Evolutionary conservation across 2,888 invertebrate genomes (phyloP).

Genomic region (Tillus elongatus): DNA sequence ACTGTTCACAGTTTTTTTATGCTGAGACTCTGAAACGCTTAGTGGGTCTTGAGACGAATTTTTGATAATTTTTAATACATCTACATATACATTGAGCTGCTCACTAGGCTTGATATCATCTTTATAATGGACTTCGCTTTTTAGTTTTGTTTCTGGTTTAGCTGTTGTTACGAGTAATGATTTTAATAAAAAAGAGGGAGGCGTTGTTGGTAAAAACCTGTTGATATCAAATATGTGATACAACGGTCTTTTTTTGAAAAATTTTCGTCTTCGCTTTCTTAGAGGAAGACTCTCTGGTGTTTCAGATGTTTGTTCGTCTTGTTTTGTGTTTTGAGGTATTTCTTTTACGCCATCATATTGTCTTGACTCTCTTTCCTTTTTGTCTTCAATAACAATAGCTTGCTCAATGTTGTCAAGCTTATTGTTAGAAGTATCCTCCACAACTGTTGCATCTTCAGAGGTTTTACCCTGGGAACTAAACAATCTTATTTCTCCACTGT

Average conservation of each 20-base stretch:
- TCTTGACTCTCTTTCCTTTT: no score
- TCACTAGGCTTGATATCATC: conserved; percentile 39
- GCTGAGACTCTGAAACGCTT: conserved; percentile 10
- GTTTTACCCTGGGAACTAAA: not conserved
- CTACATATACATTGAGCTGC: conserved; percentile 43
- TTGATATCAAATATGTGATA: conserved; percentile 19
- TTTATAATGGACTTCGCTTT: conserved; percentile 39
- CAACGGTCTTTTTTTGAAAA: not conserved
- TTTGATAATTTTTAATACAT: conserved; percentile 45
- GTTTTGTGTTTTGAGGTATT: no score
- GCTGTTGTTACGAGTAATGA: conserved; percentile 20
- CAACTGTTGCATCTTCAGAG: not conserved
- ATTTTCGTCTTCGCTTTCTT: conserved; percentile 1
- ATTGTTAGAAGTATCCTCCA: not conserved
- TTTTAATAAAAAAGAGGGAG: not conserved
- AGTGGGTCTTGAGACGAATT: conserved; percentile 26
- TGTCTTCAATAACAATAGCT: not conserved
- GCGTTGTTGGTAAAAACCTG: conserved; percentile 11
- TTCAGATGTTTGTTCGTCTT: not conserved
- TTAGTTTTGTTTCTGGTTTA: conserved; percentile 25
- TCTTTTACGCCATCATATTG: no score
- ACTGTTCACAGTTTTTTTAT: no score
- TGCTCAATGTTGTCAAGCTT: not conserved
- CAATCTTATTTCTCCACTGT: no score
- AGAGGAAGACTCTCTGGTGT: not conserved